Conservation (phyloP, 2,797 vertebrate species). For the Sebastes elongatus region DNA sequence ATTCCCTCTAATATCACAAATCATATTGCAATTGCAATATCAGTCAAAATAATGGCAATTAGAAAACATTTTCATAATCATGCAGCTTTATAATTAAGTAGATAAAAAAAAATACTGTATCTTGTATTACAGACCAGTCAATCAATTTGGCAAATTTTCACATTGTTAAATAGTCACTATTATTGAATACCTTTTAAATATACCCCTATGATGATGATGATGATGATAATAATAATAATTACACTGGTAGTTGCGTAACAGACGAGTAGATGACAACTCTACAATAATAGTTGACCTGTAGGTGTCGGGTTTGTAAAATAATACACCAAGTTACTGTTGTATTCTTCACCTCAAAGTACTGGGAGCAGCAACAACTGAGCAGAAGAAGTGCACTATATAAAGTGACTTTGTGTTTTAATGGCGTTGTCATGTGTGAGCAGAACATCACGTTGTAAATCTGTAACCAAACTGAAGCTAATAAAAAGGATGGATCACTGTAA, state of each 20-base stretch:
- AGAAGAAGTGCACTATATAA: not conserved
- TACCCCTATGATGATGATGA: no score
- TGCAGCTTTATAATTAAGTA: no score
- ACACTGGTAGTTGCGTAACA: not conserved
- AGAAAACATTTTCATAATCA: no score
- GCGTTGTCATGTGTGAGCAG: conserved; percentile 37
- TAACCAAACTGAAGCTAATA: conserved; percentile 57
- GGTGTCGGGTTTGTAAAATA: not conserved
- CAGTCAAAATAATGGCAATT: no score
- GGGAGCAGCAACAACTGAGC: not conserved
- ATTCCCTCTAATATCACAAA: no score
- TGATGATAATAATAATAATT: not conserved
- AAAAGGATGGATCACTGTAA: conserved; percentile 63
- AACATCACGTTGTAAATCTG: conserved; percentile 40
- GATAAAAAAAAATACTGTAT: not conserved
- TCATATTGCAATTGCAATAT: no score
- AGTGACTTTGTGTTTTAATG: conserved; percentile 37
- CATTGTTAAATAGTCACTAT: not conserved
- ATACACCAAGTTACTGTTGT: not conserved
- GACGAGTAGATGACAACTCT: not conserved
- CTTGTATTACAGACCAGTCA: not conserved
- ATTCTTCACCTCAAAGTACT: not conserved
- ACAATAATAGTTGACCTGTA: not conserved
- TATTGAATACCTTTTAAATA: not conserved
- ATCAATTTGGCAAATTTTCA: not conserved